phyloP scores from a whole-genome alignment of 2,888 invertebrate species.

The Sericinus montela region DNA sequence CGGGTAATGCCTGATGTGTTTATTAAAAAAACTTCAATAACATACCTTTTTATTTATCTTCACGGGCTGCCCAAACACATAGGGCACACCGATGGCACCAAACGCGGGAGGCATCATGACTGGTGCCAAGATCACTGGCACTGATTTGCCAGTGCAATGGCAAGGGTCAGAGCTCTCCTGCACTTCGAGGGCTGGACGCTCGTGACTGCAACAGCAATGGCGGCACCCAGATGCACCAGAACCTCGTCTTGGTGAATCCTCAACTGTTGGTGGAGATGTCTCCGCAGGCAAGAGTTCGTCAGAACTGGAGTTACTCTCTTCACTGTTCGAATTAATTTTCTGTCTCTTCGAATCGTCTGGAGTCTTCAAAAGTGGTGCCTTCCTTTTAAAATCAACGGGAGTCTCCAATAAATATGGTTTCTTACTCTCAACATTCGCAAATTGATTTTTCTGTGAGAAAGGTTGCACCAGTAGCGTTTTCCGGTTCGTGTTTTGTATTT shows the following conservation, averaged over 20 bases:
- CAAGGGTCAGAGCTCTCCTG: slow-evolving; percentile 16
- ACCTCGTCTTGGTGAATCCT: slow-evolving; percentile 7
- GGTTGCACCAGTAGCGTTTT: slow-evolving; percentile 63
- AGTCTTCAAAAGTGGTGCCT: slow-evolving; percentile 53
- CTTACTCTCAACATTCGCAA: slow-evolving; percentile 12
- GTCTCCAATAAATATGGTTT: slow-evolving; percentile 54
- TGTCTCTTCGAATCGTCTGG: slow-evolving; percentile 57
- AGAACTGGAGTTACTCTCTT: slow-evolving; percentile 18
- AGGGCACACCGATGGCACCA: slow-evolving; percentile 52
- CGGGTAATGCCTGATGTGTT: too few relatives aligned
- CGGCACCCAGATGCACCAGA: slow-evolving; percentile 28
- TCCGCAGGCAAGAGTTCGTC: slow-evolving; percentile 14
- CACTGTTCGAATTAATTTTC: slow-evolving; percentile 34
- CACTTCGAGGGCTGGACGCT: slow-evolving; percentile 19
- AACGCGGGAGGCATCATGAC: slow-evolving; percentile 66
- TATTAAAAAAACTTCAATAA: too few relatives aligned
- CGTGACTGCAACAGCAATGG: slow-evolving; percentile 49
- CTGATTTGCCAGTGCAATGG: slow-evolving; percentile 26
- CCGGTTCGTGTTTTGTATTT: slow-evolving; percentile 24
- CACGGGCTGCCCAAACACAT: slow-evolving; percentile 46
- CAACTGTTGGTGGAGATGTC: slow-evolving; percentile 15
- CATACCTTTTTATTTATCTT: slow-evolving; percentile 55
- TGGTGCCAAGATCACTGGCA: slow-evolving; percentile 65
- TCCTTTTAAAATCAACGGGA: slow-evolving; percentile 58
- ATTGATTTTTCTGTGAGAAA: slow-evolving; percentile 40